These are phyloP conservation scores for Tinea pellionella DNA, from an alignment of 2,888 invertebrate species.

Conservation along the genomic window DNA sequence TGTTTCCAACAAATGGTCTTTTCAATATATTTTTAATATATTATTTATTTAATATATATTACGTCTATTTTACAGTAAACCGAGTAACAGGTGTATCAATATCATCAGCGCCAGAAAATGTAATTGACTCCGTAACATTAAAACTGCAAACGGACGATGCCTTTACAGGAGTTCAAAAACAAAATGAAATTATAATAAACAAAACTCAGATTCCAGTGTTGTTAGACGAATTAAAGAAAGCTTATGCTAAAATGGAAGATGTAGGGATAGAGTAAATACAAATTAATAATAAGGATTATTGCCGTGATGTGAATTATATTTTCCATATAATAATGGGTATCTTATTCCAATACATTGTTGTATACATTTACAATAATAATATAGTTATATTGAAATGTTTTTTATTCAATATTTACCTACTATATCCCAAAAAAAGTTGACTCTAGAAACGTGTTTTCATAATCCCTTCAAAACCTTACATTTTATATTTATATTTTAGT, in stretches of 20 bases:
- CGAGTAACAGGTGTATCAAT: conserved; percentile 37
- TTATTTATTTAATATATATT: too few relatives aligned
- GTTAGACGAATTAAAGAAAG: conserved; percentile 41
- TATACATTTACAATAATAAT: too few relatives aligned
- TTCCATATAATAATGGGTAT: conserved; percentile 38
- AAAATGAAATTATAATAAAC: conserved; percentile 40
- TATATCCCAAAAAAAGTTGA: too few relatives aligned
- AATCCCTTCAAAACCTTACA: too few relatives aligned
- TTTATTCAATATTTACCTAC: conserved; percentile 30
- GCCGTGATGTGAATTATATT: conserved; percentile 26
- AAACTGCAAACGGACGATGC: conserved; percentile 38
- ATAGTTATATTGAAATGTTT: too few relatives aligned
- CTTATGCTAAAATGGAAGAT: conserved; percentile 44
- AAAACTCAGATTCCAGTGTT: conserved; percentile 33
- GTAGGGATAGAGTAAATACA: conserved; percentile 25
- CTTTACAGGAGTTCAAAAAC: conserved; percentile 37
- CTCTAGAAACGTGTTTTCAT: too few relatives aligned
- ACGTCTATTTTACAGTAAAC: conserved; percentile 37
- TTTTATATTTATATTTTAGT: too few relatives aligned
- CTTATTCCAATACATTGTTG: too few relatives aligned
- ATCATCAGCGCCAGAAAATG: conserved; percentile 32
- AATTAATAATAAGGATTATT: too few relatives aligned
- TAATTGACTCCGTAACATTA: conserved; percentile 38
- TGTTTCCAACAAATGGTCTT: conserved; percentile 17
- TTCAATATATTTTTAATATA: neutral